Evolutionary conservation across 2,113 vertebrate species (phyloP), one percentile per base, ranked within the genome.

Genomic region (Pavo muticus): DNA sequence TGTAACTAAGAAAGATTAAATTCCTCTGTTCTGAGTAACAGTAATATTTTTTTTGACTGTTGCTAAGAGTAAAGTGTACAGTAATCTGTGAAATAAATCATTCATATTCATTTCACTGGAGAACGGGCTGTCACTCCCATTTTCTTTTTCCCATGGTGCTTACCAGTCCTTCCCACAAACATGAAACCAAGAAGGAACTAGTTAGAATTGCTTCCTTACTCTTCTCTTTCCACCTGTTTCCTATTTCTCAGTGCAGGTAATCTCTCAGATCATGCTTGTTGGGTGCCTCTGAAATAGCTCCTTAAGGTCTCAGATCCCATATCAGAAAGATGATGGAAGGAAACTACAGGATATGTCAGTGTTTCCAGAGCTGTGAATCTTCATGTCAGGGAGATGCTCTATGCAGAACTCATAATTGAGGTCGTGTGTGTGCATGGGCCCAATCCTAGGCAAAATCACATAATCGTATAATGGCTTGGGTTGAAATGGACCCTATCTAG

Each of bases 151-250:
- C 11, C 5, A 9, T 20, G 20, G 24, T 83, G 30, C 45, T 88
- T 88, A 84, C 11, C 18, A 39, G 39, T 25, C 44, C n/a, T 91
- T 79, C 35, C 14, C n/a, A n/a, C 13, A 60, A 61, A 84, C 17
- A 37, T 1, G 18, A 84, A 84, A 84, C 6, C 4, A 52, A 50
- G 32, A 76, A 75, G 6, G 5, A 75, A 37, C 16, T 5, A 5
- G 13, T 44, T 79, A 6, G 12, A 1, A 0, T 39, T 59, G 3
- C 30, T 59, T 67, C n/a, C 17, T 78, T 63, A 29, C 0, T 2
- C 9, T 56, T 69, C 14, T 56, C 39, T 47, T 91, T 82, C 7
- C 3, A 5, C 24, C 11, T 50, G 6, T n/a, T 77, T 20, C 44
- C 4, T 39, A 7, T 44, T 80, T 77, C 65, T 67, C 30, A 13